These are phyloP conservation scores for Phenganax stokvisi DNA, from an alignment of 92 coral and sea anemone genomes.

Conservation along the genomic window DNA sequence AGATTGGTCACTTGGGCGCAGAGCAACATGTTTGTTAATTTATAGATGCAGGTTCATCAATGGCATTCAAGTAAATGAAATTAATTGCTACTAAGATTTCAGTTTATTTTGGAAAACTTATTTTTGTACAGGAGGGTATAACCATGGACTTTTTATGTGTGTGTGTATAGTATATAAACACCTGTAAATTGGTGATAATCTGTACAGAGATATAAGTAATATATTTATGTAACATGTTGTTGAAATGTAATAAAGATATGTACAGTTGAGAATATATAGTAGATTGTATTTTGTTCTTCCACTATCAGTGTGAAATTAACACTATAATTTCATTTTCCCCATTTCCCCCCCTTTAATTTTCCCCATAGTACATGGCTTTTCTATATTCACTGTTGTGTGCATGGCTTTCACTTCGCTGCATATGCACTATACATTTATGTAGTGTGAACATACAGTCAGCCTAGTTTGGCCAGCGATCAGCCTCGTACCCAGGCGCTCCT, in stretches of 20 bases:
- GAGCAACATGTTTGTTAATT: too few species aligned
- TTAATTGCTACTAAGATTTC: not conserved
- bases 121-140: slow-evolving; percentile 15
- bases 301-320: too few species aligned
- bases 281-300: not conserved
- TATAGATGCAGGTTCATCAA: slow-evolving; percentile 8
- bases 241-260: slow-evolving; percentile 16
- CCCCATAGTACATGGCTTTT: too few species aligned
- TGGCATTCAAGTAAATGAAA: not conserved
- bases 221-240: not conserved
- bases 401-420: too few species aligned
- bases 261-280: not conserved
- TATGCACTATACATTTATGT: too few species aligned
- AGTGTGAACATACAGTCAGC: too few species aligned
- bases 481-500: too few species aligned
- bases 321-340: too few species aligned
- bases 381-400: too few species aligned
- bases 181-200: not conserved
- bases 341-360: too few species aligned
- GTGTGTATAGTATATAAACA: not conserved
- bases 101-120: not conserved
- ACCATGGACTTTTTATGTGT: not conserved
- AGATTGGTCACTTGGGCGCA: too few species aligned
- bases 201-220: slow-evolving; percentile 25
- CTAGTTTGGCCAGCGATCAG: too few species aligned